Percentiles rank a stretch among this genome's conserved stretches.
Evolutionary conservation across 2,888 invertebrate species (phyloP).

Genomic region (Acrobasis repandana): DNA sequence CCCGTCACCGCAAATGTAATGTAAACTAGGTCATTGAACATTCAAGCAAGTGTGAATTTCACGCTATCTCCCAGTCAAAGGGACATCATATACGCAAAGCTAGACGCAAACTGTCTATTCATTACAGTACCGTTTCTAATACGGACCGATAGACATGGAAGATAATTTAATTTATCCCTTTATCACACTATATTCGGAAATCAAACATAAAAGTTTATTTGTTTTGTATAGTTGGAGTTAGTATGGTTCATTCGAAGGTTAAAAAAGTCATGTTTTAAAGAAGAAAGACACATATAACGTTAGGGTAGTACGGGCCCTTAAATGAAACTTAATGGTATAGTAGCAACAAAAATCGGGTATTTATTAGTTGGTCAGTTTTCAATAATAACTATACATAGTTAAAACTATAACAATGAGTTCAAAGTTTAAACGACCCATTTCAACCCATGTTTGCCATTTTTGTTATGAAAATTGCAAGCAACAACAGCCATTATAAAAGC

Average conservation of each 20-base stretch:
- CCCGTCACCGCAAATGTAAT: constrained; percentile 9
- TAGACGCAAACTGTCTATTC: not conserved
- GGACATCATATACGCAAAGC: not conserved
- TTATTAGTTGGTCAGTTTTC: no score
- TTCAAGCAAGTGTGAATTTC: constrained; percentile 5
- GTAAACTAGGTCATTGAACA: constrained; percentile 7
- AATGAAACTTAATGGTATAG: no score
- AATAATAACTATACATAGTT: not conserved
- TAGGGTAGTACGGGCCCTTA: no score
- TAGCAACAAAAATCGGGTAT: no score
- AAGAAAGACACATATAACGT: no score
- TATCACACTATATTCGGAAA: not conserved
- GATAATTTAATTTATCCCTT: not conserved
- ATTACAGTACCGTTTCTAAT: not conserved
- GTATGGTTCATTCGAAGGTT: no score
- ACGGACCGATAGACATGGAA: not conserved
- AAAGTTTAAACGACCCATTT: not conserved
- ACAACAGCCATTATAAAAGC: not conserved
- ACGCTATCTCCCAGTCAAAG: not conserved
- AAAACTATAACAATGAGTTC: not conserved
- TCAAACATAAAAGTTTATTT: no score
- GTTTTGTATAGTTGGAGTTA: no score
- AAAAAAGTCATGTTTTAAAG: no score
- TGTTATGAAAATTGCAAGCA: not conserved
- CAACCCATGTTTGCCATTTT: not conserved